Base-by-base conservation (phyloP, 1,140 invertebrate genomes). In the Antheraea mylitta region DNA sequence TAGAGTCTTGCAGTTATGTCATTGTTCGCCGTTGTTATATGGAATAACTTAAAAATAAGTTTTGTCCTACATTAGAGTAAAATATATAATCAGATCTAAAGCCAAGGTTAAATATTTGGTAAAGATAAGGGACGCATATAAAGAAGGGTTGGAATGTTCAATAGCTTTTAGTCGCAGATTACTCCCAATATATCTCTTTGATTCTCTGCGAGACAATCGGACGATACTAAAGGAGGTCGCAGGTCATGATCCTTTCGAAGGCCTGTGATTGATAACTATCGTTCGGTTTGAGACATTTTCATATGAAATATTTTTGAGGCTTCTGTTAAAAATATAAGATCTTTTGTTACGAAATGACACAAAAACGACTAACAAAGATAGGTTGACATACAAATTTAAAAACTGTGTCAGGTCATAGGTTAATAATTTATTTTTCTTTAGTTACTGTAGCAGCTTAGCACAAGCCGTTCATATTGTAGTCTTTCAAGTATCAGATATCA, bases 201-300 rank as follows among this genome's bases (percentile, higher is more conserved):
- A 37, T 62, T 62, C 36, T 62, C 61, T 62, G 9, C 61, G 30
- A 62, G 61, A 62, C 61, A 62, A 62, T 62, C 22, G 61, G 22
- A 36, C 61, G 61, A 11, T 16, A 13, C 16, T 16, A 53, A 53
- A 53, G 1, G 45, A 53, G 45, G 45, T 53, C 45, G 16, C 45
- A 53, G 16, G 45, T 53, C 45, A 53, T n/a, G 45, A 53, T 53
- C 45, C 11, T 53, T 6, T 53, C 45, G 5, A 16, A 53, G 13
- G 10, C 45, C 16, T 53, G 16, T 53, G 45, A 53, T 53, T 53
- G 45, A 53, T 53, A n/a, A 16, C 11, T 13, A 53, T 53, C 45
- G 5, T 16, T 13, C 45, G 16, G 45, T 53, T 53, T 53, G 16
- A 13, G 16, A 53, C 16, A 53, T 42, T 16, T 53, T n/a, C 1